These are phyloP conservation scores for Morpho helenor DNA, from an alignment of 2,888 invertebrate species.

Conservation along the genomic window DNA sequence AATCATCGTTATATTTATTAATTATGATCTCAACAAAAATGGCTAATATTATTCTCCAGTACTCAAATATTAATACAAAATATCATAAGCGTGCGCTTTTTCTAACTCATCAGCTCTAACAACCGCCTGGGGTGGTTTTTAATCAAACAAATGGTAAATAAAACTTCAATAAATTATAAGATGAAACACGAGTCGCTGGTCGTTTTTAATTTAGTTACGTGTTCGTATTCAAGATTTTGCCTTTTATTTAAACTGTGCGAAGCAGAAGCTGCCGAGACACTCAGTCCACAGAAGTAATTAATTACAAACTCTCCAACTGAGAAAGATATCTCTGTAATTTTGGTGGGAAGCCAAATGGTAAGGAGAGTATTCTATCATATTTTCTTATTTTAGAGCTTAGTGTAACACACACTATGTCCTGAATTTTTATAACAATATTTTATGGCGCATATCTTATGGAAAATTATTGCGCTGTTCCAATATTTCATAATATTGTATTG, in stretches of 20 bases:
- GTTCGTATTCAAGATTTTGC: conserved; percentile 14
- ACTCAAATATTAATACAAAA: too few relatives aligned
- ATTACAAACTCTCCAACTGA: conserved; percentile 10
- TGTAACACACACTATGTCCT: too few relatives aligned
- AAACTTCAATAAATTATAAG: conserved; percentile 12
- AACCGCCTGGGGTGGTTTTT: background rate
- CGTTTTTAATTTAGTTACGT: conserved; percentile 17
- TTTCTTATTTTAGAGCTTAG: too few relatives aligned
- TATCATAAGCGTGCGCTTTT: too few relatives aligned
- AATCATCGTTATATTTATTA: too few relatives aligned
- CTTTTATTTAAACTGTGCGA: conserved; percentile 12
- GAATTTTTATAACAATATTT: too few relatives aligned
- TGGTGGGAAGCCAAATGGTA: conserved; percentile 1
- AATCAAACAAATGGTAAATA: conserved; percentile 4
- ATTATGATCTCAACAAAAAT: too few relatives aligned
- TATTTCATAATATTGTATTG: too few relatives aligned
- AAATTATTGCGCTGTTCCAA: too few relatives aligned
- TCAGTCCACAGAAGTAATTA: conserved; percentile 9
- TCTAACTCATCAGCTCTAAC: background rate
- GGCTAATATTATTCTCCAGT: too few relatives aligned
- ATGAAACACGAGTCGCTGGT: conserved; percentile 1
- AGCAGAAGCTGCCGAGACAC: conserved; percentile 1
- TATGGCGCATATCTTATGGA: too few relatives aligned
- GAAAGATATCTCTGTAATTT: conserved; percentile 17
- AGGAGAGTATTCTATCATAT: background rate